These are phyloP conservation scores for Coelopa frigida DNA, from an alignment of 1,140 invertebrate species.

Conservation along the genomic window DNA sequence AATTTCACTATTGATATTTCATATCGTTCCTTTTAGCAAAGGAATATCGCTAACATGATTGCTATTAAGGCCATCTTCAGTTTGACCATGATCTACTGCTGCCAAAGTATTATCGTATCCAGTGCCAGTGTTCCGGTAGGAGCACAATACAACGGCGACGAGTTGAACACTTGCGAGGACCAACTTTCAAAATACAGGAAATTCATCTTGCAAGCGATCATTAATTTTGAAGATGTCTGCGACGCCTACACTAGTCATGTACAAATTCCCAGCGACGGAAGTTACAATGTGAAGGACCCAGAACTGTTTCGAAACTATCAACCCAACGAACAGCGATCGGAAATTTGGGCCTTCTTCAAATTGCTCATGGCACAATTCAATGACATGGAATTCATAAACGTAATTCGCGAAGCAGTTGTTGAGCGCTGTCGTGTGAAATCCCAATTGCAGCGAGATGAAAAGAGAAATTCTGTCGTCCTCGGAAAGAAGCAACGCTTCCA, in stretches of 20 bases:
- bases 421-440: slow-evolving; percentile 34
- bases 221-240: slow-evolving; percentile 41
- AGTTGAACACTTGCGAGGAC: slow-evolving; percentile 28
- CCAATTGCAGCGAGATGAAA: slow-evolving; percentile 34
- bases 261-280: slow-evolving; percentile 16
- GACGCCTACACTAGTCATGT: slow-evolving; percentile 32
- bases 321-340: slow-evolving; percentile 28
- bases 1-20: no score
- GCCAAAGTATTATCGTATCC: no score
- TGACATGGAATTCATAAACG: slow-evolving; percentile 30
- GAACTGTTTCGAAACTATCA: slow-evolving; percentile 21
- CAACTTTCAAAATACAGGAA: slow-evolving; percentile 35
- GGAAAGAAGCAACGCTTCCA: slow-evolving; percentile 44
- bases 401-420: slow-evolving; percentile 36
- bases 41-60: no score
- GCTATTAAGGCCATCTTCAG: no score
- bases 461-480: slow-evolving; percentile 35
- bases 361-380: slow-evolving; percentile 41
- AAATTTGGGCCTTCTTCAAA: slow-evolving; percentile 41
- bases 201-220: slow-evolving; percentile 36
- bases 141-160: neutral
- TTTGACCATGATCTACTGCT: no score
- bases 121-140: no score
- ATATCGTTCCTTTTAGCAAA: no score
- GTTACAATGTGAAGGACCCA: neutral